A percentile compares a stretch with the other conserved stretches of the same genome.
Evolutionary conservation across 2,888 invertebrate genomes (phyloP).

Genomic region (Parascotia fuliginaria): DNA sequence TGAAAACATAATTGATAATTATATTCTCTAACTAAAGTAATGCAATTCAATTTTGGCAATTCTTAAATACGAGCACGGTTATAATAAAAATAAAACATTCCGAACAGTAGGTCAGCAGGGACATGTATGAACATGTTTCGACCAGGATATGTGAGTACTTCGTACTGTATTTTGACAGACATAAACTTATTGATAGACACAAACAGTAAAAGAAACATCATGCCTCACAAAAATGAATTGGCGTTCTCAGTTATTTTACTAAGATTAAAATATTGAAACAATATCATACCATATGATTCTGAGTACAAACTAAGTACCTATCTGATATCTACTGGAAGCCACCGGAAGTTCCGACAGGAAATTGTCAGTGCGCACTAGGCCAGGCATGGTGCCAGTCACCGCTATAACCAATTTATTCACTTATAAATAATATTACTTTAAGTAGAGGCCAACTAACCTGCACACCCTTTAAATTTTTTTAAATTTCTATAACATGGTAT

Average conservation of each 20-base stretch:
- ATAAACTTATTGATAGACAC: constrained; percentile 6
- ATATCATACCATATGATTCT: constrained; percentile 16
- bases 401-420: constrained; percentile 41
- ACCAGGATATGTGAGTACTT: constrained; percentile 42
- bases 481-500: too few relatives aligned
- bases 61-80: background rate
- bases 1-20: too few relatives aligned
- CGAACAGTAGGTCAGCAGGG: constrained; percentile 27
- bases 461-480: constrained; percentile 6
- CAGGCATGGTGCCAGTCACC: constrained; percentile 46
- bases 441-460: constrained; percentile 6
- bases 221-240: background rate
- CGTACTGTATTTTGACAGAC: constrained; percentile 41
- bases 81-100: constrained; percentile 16
- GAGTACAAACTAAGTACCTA: constrained; percentile 14
- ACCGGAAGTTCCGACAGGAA: constrained; percentile 59
- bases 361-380: constrained; percentile 44
- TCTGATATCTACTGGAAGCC: constrained; percentile 22
- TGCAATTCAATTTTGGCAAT: background rate
- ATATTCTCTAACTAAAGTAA: too few relatives aligned
- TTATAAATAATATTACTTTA: constrained; percentile 19
- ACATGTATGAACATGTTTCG: constrained; percentile 49
- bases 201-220: background rate
- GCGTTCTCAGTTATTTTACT: constrained; percentile 2
- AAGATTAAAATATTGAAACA: constrained; percentile 21